Evolutionary conservation across 2,797 vertebrate genomes (phyloP).

Genomic region (Cirrhinus molitorella): DNA sequence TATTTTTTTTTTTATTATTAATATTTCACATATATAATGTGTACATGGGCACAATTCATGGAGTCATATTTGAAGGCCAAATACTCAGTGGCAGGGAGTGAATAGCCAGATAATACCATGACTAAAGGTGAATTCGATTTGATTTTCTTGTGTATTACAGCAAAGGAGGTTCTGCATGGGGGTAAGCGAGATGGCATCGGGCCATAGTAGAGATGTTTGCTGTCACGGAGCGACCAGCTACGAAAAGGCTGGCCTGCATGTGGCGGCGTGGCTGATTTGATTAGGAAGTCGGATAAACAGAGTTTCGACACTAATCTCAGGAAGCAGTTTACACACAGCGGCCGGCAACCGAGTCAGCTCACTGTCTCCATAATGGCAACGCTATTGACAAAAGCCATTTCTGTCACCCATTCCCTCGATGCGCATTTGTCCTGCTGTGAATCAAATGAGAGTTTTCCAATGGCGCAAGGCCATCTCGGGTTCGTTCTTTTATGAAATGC

Average conservation of each 20-base stretch:
- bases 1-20: neutral
- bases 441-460: conserved; percentile 40
- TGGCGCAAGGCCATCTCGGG: conserved; percentile 11
- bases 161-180: conserved; percentile 48
- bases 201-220: conserved; percentile 10
- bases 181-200: neutral
- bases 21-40: neutral
- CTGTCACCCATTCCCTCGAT: conserved; percentile 35
- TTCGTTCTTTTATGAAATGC: conserved; percentile 24
- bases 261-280: conserved; percentile 73
- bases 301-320: conserved; percentile 73
- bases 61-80: conserved; percentile 65
- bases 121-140: conserved; percentile 62
- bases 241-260: conserved; percentile 62
- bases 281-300: conserved; percentile 73
- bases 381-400: conserved; percentile 38
- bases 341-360: conserved; percentile 49
- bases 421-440: conserved; percentile 43
- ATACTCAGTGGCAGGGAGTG: conserved; percentile 53
- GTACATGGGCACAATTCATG: conserved; percentile 41
- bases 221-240: conserved; percentile 55
- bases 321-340: conserved; percentile 65
- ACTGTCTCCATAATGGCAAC: conserved; percentile 38
- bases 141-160: conserved; percentile 67
- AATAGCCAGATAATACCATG: conserved; percentile 47